Evolutionary conservation across 2,113 vertebrate genomes (phyloP), one percentile per base, ranked within the genome.

Genomic region (Ochotona princeps): DNA sequence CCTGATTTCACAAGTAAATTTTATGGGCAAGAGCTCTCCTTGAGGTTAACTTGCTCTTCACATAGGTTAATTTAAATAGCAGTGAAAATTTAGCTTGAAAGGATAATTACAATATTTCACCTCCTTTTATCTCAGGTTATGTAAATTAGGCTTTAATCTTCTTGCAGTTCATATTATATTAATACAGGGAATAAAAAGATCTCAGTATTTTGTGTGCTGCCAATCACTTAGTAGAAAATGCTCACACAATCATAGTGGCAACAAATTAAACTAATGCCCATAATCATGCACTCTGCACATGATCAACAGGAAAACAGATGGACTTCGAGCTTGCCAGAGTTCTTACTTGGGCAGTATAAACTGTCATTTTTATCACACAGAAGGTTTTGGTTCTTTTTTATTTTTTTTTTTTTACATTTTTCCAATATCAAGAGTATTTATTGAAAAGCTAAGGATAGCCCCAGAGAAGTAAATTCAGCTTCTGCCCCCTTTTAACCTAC

Each of bases 41-140:
- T 95, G 92, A 94, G 96, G 98, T 98, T 98, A 98, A 98, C 97
- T 98, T 98, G 97, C 98, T 97, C 98, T 99, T 98, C 98, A 97
- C 98, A 98, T 98, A 99, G 98, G 98, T 99, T 99, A 99, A 99
- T 99, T 99, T 99, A 98, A 99, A 98, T 98, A 98, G 98, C 98
- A 98, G 98, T 97, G 98, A 98, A 99, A 99, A 99, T 99, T 99
- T 99, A 98, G 98, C 98, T 99, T 99, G 98, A 99, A 99, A 99
- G 98, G 98, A 99, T 99, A 99, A 99, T 99, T 99, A 98, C 97
- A 99, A 98, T 98, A 99, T 98, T 98, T 98, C 98, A 98, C 98
- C 98, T 97, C 97, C 97, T 98, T 98, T 98, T 98, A 98, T 98
- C 97, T 98, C 97, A 97, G 98, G 98, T 99, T 99, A 99, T 99